Evolutionary conservation across 2,888 invertebrate genomes (phyloP), one percentile per base, ranked within the genome.

Genomic region (Trissolcus japonicus): DNA sequence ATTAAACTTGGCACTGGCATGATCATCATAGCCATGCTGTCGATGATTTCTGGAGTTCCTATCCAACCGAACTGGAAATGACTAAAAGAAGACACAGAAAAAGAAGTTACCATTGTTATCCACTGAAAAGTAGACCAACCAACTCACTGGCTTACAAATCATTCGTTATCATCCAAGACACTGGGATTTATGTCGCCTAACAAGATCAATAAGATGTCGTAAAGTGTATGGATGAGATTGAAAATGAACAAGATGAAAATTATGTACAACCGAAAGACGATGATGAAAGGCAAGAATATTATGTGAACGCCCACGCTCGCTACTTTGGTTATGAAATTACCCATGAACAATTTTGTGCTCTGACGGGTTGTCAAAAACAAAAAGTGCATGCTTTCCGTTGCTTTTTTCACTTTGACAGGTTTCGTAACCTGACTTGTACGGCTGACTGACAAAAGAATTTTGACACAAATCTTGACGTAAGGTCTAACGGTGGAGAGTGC

Each of bases 41-140:
- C 98, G 11, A 96, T 97, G 79, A 98, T 91, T 65, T 97, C 96
- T 2, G 95, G 94, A 80, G 93, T 95, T 0, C 95, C 96, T 89
- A 97, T 93, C 98, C 98, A 99, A 46, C 98, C 97, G 90, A 99
- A 99, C 90, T 98, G 98, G 87, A 96, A 96, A 81, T 92, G 90
- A 66, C 91, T 92, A 84, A 16, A 87, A 79, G 54, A 75, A 40
- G 4, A 61, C 35, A 50, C 35, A 54, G 2, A 25, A 25, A 6
- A 25, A 25, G 0, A 25, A 25, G 6, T 25, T 25, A 25, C 25
- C 25, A 25, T 25, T 25, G 2, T 4, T 6, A 25, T 25, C 6
- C 25, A 25, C 6, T 25, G 6, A 4, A 4, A 25, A 25, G 4
- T 4, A 6, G 6, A 57, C 7, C n/a, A 13, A 43, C 19, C 43